Base-by-base conservation (phyloP, 2,888 invertebrate genomes). In the Cheilosia variabilis region DNA sequence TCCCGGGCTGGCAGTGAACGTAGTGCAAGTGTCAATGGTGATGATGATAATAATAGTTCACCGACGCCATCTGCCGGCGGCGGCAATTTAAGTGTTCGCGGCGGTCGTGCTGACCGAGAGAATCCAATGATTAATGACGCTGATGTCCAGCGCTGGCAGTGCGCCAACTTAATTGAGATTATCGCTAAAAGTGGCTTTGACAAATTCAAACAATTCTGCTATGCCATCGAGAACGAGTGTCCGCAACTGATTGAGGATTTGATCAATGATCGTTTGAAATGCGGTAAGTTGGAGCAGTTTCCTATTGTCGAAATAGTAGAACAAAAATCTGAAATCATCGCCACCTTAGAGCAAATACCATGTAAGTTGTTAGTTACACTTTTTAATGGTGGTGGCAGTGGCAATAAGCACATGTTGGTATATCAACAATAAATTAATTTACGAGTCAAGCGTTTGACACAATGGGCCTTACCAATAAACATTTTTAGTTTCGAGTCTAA, bases 241-340 rank as follows among this genome's bases (percentile, higher is more conserved):
- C 94, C 94, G 60, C 94, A 94, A 92, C 91, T 94, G 90, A 93
- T 94, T 83, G 94, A 94, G 93, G 94, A 94, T 90, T 92, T 94
- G 89, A 93, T 93, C 91, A 94, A 94, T 91, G 94, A 94, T 90
- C 93, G 93, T 88, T 93, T 94, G 80, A 93, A 92, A 88, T 91
- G 90, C 87, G 92, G 92, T 92, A 90, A 91, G 91, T 90, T 52
- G 24, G n/a, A 37, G 57, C 22, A 24, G 34, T 45, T 57, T 69
- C 31, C 53, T 53, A 66, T 53, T 66, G 24, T 62, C 50, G 50
- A 34, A 65, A 24, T 27, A 24, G 52, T 22, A 52, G 53, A 66
- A 27, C 6, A 66, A 10, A 53, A 53, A 31, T 17, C 22, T 27
- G 27, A 53, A 31, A 65, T 65, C 65, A 65, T 65, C 50, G 50